phyloP scores from a whole-genome alignment of 2,113 vertebrate species.

The Proterorhinus semilunaris region DNA sequence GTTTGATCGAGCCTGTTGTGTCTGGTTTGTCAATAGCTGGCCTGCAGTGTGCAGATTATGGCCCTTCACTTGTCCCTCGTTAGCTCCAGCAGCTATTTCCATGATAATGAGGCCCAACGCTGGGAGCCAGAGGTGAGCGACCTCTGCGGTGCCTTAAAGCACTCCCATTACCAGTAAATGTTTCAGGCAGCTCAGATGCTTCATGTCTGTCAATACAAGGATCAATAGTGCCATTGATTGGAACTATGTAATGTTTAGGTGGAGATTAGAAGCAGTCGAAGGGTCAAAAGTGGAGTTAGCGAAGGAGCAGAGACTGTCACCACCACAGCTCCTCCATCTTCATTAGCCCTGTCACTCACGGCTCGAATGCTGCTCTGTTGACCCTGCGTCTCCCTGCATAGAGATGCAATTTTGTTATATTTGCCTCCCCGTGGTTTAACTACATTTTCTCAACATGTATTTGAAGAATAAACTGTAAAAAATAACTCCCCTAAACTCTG shows the following conservation, averaged over 20 bases:
- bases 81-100: slow-evolving; percentile 5
- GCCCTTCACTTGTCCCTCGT: not conserved
- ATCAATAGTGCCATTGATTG: slow-evolving; percentile 42
- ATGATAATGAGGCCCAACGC: slow-evolving; percentile 4
- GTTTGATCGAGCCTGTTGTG: slow-evolving; percentile 8
- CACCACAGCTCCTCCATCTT: not conserved
- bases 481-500: too few species aligned
- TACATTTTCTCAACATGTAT: not conserved
- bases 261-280: slow-evolving; percentile 32
- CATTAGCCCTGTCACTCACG: not conserved
- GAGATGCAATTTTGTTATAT: not conserved
- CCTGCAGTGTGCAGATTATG: slow-evolving; percentile 3
- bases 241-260: slow-evolving; percentile 24
- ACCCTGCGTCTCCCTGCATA: not conserved
- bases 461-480: not conserved
- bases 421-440: not conserved
- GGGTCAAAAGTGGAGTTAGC: not conserved
- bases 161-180: slow-evolving; percentile 34
- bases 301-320: not conserved
- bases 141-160: slow-evolving; percentile 34
- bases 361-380: not conserved
- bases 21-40: not conserved
- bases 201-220: slow-evolving; percentile 29
- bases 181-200: slow-evolving; percentile 12
- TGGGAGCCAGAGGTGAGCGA: slow-evolving; percentile 38